Evolutionary conservation across 2,888 invertebrate genomes (phyloP), one percentile per base, ranked within the genome.

Genomic region (Prenolepis imparis): DNA sequence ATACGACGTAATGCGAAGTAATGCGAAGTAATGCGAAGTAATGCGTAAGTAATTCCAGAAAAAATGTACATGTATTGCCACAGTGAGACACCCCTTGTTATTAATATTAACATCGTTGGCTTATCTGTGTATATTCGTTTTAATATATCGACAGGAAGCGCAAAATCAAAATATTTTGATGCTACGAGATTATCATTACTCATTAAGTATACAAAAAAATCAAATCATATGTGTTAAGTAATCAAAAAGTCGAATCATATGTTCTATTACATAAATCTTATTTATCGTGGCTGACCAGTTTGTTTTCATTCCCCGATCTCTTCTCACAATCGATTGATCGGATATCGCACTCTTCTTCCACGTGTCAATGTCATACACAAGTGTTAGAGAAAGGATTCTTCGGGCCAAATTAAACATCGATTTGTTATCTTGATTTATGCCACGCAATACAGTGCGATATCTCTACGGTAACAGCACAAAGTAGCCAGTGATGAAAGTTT

Each of bases 401-500:
- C 28, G 0, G 5, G 18, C 67, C 21, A 32, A 63, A 72, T 84
- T 70, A 32, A 68, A 39, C 4, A 59, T 48, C 41, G 21, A 59
- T 64, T 83, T 63, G 67, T 86, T 88, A 86, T 73, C 63, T 52
- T 48, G 75, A 82, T 84, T 83, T 59, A 64, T 63, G 28, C n/a
- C 66, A 74, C 39, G 64, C 44, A 59, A 15, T n/a, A 28, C 57
- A 9, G 59, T 32, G 68, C 21, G 44, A 84, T 82, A 83, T 75
- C 59, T 57, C 55, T 82, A 52, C 61, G 55, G 21, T 44, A 32
- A 66, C 5, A 59, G 18, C 9, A 39, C 9, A n/a, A 59, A 59
- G 36, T 81, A 39, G 70, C 32, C 39, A 72, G 21, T 73, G 63
- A 84, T 80, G 63, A 89, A 91, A 88, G 86, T 41, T 83, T 85